A percentile compares a stretch with the other conserved stretches of the same genome.
Conservation (phyloP, 2,888 invertebrate genomes). For the Hemaris fuciformis region DNA sequence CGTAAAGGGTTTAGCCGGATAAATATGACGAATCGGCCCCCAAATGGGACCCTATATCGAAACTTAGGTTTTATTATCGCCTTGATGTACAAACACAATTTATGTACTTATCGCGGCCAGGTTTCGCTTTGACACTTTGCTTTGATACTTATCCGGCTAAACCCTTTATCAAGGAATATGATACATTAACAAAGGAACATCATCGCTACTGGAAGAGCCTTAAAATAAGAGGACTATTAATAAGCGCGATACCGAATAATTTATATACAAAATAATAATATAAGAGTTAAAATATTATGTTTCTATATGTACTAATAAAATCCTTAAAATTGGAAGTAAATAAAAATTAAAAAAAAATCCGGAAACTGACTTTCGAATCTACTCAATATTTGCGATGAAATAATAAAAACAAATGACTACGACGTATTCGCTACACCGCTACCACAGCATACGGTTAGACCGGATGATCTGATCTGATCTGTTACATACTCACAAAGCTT, state of each 20-base stretch:
- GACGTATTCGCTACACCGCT: neutral
- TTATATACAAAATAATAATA: conserved; percentile 36
- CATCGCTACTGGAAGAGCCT: neutral
- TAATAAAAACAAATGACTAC: neutral
- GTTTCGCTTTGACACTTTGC: no score
- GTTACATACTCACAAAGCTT: neutral
- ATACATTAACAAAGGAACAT: neutral
- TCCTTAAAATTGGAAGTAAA: conserved; percentile 40
- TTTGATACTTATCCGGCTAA: neutral
- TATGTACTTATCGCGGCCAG: no score
- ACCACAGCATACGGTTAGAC: neutral
- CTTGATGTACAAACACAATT: no score
- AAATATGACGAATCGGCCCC: no score
- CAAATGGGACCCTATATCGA: no score
- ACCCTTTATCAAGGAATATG: neutral
- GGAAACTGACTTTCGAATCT: conserved; percentile 10
- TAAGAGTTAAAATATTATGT: conserved; percentile 37
- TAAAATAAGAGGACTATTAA: conserved; percentile 10
- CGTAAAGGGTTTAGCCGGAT: no score
- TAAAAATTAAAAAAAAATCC: conserved; percentile 34
- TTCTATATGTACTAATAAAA: conserved; percentile 45
- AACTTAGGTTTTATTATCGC: no score
- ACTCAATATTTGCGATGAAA: neutral
- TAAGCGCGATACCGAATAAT: conserved; percentile 36
- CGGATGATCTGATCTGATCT: neutral